Percentiles rank a stretch among this genome's conserved stretches.
These are phyloP conservation scores for Proales similis DNA, from an alignment of 1,140 invertebrate genomes.

Conservation along the genomic window DNA sequence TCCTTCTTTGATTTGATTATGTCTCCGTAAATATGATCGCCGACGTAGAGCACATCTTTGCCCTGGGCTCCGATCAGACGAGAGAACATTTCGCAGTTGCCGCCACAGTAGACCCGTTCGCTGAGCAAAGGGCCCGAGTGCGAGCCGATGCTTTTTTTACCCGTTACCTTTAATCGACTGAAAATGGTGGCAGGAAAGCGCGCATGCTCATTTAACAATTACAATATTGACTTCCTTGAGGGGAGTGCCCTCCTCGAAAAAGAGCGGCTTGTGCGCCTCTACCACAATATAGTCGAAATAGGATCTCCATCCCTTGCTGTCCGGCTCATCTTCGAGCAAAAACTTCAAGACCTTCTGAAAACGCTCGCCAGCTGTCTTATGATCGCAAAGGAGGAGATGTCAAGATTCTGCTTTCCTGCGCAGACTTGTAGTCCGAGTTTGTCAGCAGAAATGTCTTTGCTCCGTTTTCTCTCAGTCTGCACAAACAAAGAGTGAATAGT, in stretches of 20 bases:
- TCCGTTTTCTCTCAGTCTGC: constrained; percentile 29
- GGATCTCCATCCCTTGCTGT: constrained; percentile 65
- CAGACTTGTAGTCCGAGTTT: constrained; percentile 92
- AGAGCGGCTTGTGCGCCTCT: constrained; percentile 88
- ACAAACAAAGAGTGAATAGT: not conserved
- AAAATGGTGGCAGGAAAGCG: not conserved
- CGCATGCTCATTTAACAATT: not conserved
- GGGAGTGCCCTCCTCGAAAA: constrained; percentile 93
- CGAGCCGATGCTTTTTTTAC: constrained; percentile 7
- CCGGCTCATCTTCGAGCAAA: constrained; percentile 4
- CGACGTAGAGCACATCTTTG: constrained; percentile 91
- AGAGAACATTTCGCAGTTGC: constrained; percentile 85
- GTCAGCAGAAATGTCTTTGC: constrained; percentile 90
- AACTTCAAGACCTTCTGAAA: constrained; percentile 30
- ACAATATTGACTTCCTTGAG: constrained; percentile 81
- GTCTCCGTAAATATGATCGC: constrained; percentile 96
- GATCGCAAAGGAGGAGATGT: not conserved
- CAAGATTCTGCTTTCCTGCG: constrained; percentile 58
- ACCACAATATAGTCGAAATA: constrained; percentile 97
- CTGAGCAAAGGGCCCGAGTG: constrained; percentile 61
- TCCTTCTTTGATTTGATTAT: constrained; percentile 98
- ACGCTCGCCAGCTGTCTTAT: not conserved
- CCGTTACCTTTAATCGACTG: not conserved
- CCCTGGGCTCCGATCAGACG: constrained; percentile 92
- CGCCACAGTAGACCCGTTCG: constrained; percentile 64